Base-by-base conservation (phyloP, 1,140 invertebrate species). In the Gonatopus flavifemur region DNA sequence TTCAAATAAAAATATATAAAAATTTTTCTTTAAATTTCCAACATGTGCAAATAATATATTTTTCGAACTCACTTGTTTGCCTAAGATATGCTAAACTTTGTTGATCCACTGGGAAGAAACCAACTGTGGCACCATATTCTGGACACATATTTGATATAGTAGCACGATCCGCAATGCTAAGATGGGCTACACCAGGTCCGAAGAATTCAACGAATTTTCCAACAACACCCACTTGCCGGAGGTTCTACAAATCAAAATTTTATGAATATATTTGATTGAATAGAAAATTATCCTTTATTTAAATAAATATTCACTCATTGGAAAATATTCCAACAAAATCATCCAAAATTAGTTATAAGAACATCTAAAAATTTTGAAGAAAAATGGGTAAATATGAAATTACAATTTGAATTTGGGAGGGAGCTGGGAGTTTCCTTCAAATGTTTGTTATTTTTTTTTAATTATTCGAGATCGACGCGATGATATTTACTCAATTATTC, bases 131-230 rank as follows among this genome's bases (percentile, higher is more conserved):
- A 18, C 97, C 91, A 74, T 98, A 98, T 80, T 98, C 96, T 0
- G 96, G 96, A 72, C 93, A 97, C 96, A 98, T 98, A 77, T 98
- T 98, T 25, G 86, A 94, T 69, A 93, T 96, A 25, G 84, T 98
- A 50, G 88, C 95, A 51, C 97, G 75, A 77, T 98, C 97, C 3
- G 96, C 96, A 41, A 99, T 94, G 36, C 92, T 96, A 1, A 99
- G 76, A 48, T 89, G 85, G 1, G 85, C 71, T 8, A 98, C 93
- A 6, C 96, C 96, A 0, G 93, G 87, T 0, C 97, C 97, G 73
- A 92, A 98, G 77, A 99, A 99, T 80, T 98, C 96, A 2, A 98
- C 96, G 80, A 98, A 99, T 70, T 98, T 98, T 33, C 94, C 96
- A 35, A 98, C 96, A 19, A 98, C 96, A 39, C 96, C 96, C 36